phyloP scores from a whole-genome alignment of 1,140 invertebrate genomes.

The Leptoteleia sp. region DNA sequence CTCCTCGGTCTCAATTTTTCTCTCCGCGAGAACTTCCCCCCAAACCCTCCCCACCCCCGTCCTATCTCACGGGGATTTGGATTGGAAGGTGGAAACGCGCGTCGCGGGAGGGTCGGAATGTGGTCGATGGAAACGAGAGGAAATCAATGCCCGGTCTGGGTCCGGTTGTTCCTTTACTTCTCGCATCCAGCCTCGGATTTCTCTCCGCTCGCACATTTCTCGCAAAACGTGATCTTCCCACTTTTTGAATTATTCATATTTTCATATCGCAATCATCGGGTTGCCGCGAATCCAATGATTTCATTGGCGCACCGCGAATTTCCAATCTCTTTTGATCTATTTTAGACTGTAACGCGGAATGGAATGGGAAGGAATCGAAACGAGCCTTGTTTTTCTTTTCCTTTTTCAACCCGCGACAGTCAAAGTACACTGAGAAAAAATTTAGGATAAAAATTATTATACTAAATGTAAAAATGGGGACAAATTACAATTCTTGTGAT shows the following conservation, averaged over 20 bases:
- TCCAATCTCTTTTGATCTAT: conserved; percentile 53
- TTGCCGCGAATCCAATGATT: conserved; percentile 54
- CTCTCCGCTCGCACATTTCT: conserved; percentile 36
- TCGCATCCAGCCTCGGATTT: conserved; percentile 46
- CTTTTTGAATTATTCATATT: conserved; percentile 62
- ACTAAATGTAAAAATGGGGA: no score
- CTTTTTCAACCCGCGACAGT: conserved; percentile 4
- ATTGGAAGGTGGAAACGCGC: no score
- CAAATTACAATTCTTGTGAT: no score
- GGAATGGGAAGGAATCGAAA: conserved; percentile 5
- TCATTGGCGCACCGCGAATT: conserved; percentile 52
- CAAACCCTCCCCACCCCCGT: no score
- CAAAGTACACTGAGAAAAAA: no score
- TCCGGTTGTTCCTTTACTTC: conserved; percentile 68
- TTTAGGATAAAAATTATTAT: no score
- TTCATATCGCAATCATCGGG: conserved; percentile 62
- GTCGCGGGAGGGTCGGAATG: no score
- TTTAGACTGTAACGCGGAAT: conserved; percentile 12
- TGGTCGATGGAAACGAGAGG: no score
- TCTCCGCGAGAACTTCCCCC: no score
- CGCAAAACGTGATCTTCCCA: conserved; percentile 23
- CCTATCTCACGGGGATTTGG: no score
- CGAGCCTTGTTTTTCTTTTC: not conserved
- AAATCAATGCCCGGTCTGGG: conserved; percentile 63
- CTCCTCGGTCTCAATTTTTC: no score